Base-by-base conservation (phyloP, 2,113 vertebrate species). In the Seriola quinqueradiata region DNA sequence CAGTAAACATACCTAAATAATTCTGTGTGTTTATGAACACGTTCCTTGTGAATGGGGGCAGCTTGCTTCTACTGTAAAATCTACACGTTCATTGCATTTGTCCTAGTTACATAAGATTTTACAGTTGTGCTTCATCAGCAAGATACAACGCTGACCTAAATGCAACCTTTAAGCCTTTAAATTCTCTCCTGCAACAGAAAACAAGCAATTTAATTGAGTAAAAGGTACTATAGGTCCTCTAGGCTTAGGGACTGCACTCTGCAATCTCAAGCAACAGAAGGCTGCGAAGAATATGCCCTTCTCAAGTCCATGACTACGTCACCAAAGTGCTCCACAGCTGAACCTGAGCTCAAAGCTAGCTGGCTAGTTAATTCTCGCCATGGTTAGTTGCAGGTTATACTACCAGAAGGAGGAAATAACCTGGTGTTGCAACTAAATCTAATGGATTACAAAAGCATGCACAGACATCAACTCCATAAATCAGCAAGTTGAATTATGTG, bases 371-470 rank as follows among this genome's bases (percentile, higher is more conserved):
- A 28, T 28, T 28, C 2, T 48, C n/a, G 11, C 34, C 19, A 21
- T 19, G 4, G 28, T 28, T 28, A 58, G n/a, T 54, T 74, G 32
- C 8, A 72, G 10, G 38, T 16, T 68, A 42, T 40, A 58, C 42
- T 10, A 28, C 16, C 14, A 44, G 5, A 32, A 58, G 70, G 40
- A 59, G 3, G 3, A 38, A 28, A 36, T 3, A 14, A 60, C 8
- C 40, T 21, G 21, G 25, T 67, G 1, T 28, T 55, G 9, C 11
- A 36, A 17, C 14, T 38, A 25, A 34, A 13, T 13, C 17, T 19
- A 36, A 46, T 23, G 54, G 23, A 81, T 7, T 42, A 80, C 46
- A 64, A 71, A 65, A 67, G 23, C 64, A 60, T 4, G 23, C n/a
- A 59, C 4, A 16, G 40, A 14, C n/a, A 77, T 11, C 21, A 64